Evolutionary conservation across 2,113 vertebrate species (phyloP), one percentile per base, ranked within the genome.

Genomic region (Peromyscus polionotus): DNA sequence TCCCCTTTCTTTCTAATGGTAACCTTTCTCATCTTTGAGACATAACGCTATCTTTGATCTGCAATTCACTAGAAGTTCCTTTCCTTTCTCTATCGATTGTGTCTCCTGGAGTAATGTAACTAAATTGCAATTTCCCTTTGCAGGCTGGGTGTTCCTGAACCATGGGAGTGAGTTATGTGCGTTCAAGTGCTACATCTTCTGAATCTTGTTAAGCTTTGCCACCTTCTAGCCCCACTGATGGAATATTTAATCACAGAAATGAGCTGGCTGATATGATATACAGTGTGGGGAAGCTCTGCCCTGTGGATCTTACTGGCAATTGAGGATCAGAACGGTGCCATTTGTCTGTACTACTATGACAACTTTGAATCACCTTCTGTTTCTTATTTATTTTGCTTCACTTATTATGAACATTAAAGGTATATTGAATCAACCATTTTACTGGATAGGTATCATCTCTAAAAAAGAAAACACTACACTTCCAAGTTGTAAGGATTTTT

Each of bases 211-310:
- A 99, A 98, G 99, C 98, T 98, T 98, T 99, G 98, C 98, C 14
- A 98, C 98, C 98, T 98, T 97, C 97, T 65, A 98, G 98, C 98
- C 98, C n/a, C 97, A 36, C 98, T 99, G 99, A 99, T 99, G 98
- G 98, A 99, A 99, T 99, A 99, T 99, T 99, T 99, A 99, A 99
- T 99, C 99, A 99, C 98, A 98, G 98, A 97, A 99, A 99, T 99
- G 99, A 99, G 98, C 96, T 98, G 98, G 99, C 98, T 98, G 98
- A 97, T 98, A 98, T 99, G 98, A 99, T 99, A 97, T 98, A 99
- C 97, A 98, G 98, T 94, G 95, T 67, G 96, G 98, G 97, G 97
- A 98, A 98, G 98, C 96, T 97, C 98, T 96, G 98, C 95, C 73
- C 98, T 94, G 19, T 97, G 97, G 96, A 96, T 98, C 98, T 98